Conservation (phyloP, 2,797 vertebrate genomes). For the Lemur catta region DNA sequence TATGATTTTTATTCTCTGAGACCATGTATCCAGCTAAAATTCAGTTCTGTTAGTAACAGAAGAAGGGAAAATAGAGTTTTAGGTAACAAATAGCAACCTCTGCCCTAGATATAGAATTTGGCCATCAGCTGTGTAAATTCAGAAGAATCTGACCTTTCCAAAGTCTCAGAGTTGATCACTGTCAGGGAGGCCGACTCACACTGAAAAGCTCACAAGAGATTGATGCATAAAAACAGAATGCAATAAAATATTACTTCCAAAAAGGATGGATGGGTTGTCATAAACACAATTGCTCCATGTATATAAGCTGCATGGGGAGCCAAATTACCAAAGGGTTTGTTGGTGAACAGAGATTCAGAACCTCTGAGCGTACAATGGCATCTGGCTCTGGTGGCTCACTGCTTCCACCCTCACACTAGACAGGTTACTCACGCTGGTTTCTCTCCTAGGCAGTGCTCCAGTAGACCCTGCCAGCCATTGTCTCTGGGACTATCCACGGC, state of each 20-base stretch:
- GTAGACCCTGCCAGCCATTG: background rate
- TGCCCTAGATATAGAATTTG: background rate
- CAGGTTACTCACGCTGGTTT: background rate
- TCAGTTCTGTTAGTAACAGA: background rate
- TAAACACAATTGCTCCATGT: background rate
- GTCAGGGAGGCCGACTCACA: background rate
- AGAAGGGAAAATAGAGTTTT: background rate
- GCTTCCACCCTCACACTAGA: background rate
- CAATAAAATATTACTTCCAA: background rate
- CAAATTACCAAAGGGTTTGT: background rate
- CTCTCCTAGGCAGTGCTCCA: background rate
- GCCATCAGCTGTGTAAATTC: background rate
- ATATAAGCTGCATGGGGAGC: background rate
- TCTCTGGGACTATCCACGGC: background rate
- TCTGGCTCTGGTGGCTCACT: background rate
- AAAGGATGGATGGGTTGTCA: background rate
- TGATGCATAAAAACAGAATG: background rate
- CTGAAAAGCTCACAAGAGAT: background rate
- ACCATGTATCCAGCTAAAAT: background rate
- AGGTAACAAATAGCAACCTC: background rate
- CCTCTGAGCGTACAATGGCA: rapidly evolving
- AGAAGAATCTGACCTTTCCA: background rate
- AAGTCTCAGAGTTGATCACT: background rate
- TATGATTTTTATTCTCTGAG: background rate
- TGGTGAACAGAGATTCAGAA: background rate